Percentiles rank a stretch among this genome's conserved stretches.
Evolutionary conservation across 2,113 vertebrate species (phyloP).

Genomic region (Lanius collurio): DNA sequence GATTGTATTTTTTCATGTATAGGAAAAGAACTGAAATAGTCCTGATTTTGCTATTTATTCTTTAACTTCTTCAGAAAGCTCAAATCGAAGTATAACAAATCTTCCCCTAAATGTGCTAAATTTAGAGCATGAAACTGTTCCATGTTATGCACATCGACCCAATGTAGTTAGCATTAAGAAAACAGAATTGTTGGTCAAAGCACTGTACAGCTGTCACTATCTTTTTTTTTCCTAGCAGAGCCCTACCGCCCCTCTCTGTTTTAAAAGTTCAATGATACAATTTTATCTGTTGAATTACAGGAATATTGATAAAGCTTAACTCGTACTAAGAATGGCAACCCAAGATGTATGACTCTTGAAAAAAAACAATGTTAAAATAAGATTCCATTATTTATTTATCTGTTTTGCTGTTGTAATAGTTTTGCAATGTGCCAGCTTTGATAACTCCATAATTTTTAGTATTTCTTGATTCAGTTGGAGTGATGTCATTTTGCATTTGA

Average conservation of each 20-base stretch:
- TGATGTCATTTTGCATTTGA: background rate
- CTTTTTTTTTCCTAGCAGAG: background rate
- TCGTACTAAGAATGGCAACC: background rate
- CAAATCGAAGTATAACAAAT: background rate
- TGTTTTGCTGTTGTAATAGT: background rate
- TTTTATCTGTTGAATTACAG: background rate
- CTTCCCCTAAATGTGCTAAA: background rate
- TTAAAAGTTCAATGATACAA: background rate
- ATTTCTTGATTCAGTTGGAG: background rate
- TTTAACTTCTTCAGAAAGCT: background rate
- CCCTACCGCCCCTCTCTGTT: background rate
- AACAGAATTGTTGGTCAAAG: background rate
- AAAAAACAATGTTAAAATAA: background rate
- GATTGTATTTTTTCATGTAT: background rate
- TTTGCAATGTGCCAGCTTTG: background rate
- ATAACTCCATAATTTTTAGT: background rate
- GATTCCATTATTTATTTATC: background rate
- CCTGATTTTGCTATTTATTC: background rate
- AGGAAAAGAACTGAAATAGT: background rate
- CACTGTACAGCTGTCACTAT: too few relatives aligned
- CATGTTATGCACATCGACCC: rapidly evolving
- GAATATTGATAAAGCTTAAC: background rate
- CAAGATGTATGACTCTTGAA: background rate
- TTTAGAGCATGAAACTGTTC: background rate
- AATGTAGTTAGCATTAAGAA: background rate